Percentiles rank a stretch among this genome's conserved stretches.
Evolutionary conservation across 92 coral and sea anemone species (phyloP).

Genomic region (Epizoanthus scotinus): DNA sequence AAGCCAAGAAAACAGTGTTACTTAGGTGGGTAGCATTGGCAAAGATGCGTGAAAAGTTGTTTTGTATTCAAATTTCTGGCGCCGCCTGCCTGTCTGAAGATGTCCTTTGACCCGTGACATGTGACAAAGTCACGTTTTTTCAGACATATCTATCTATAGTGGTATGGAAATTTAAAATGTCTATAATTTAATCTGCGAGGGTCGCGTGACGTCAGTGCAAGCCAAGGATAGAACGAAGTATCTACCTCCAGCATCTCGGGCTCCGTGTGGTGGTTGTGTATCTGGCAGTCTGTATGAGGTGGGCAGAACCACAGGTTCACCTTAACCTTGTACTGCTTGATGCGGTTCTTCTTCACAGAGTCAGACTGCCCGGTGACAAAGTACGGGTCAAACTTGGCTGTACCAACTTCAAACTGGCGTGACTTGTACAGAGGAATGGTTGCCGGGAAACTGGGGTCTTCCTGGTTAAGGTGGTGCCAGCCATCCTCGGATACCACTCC

Average conservation of each 20-base stretch:
- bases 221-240: slow-evolving; percentile 21
- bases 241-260: slow-evolving; percentile 78
- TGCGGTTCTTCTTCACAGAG: background rate
- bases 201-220: no score
- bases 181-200: no score
- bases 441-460: slow-evolving; percentile 49
- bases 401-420: slow-evolving; percentile 78
- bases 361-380: slow-evolving; percentile 42
- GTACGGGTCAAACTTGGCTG: slow-evolving; percentile 62
- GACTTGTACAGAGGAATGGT: slow-evolving; percentile 72
- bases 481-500: slow-evolving; percentile 61
- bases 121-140: no score
- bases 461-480: slow-evolving; percentile 67
- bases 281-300: slow-evolving; percentile 59
- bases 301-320: slow-evolving; percentile 79
- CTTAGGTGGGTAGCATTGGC: no score
- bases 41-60: no score
- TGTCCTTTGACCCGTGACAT: no score
- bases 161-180: no score
- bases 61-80: no score
- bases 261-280: slow-evolving; percentile 63
- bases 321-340: slow-evolving; percentile 55
- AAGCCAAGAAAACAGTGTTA: no score
- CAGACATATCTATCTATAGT: no score
- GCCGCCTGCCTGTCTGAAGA: no score